Evolutionary conservation across 2,113 vertebrate species (phyloP), one percentile per base, ranked within the genome.

Genomic region (Amphiprion percula): DNA sequence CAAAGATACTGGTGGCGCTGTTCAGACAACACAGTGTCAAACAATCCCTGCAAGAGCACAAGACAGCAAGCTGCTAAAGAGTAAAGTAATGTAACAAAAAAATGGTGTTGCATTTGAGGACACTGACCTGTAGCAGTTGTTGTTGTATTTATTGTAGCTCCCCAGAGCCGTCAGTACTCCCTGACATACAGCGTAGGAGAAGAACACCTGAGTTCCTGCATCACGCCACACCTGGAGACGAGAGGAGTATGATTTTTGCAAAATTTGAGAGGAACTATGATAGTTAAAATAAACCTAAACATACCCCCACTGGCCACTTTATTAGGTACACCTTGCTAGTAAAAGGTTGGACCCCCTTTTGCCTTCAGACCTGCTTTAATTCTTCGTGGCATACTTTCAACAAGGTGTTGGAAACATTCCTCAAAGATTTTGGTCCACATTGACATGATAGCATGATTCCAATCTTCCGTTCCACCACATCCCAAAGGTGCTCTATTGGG

Each of bases 91-190:
- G 17, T 1, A 8, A 24, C 37, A 7, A 0, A 11, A 5, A n/a
- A 0, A 9, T n/a, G 26, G 17, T 10, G 3, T 21, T 11, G 26
- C 26, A 26, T 26, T 26, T 58, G 4, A 39, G 11, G 26, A 39
- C 23, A 60, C 84, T 87, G 83, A 99, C 98, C 93, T 96, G 94
- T 97, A 99, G 79, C 97, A 98, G 93, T 99, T 95, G 90, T 97
- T 97, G 90, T 95, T 95, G 53, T 97, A 99, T 55, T 95, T 96
- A 89, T 98, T 99, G 92, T 97, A 99, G 94, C 98, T 99, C 60
- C 97, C 97, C 88, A 99, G 88, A 52, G 97, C 94, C 0, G 96
- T 97, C 55, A 98, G 92, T 17, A 96, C 96, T 1, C 98, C 98
- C 82, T 96, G 95, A 70, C 96, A 96, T 72, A 97, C 93, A 17